phyloP scores from a whole-genome alignment of 1,140 invertebrate genomes.

The Ceratoteleas bidentatus region DNA sequence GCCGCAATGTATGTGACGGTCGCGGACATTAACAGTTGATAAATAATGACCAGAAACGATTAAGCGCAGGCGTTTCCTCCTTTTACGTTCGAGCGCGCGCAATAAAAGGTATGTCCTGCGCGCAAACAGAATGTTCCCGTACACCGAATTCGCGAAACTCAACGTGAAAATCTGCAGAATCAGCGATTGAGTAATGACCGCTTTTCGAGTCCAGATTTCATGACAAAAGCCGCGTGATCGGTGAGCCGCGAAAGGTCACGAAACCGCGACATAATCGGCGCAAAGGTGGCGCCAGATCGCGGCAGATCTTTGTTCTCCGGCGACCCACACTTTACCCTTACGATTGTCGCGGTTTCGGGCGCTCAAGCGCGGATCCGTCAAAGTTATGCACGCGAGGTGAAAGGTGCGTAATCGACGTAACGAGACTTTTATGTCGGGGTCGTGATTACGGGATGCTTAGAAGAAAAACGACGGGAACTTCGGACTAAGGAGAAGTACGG shows the following conservation, averaged over 20 bases:
- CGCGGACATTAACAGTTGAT: constrained; percentile 18
- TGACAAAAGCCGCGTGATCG: constrained; percentile 31
- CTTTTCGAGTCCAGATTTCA: constrained; percentile 36
- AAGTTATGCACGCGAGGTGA: constrained; percentile 52
- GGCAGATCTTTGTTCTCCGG: constrained; percentile 46
- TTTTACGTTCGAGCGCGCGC: too few species aligned
- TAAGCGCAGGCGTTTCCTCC: neutral
- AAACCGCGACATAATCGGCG: neutral
- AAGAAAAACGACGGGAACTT: neutral
- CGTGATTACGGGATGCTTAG: neutral
- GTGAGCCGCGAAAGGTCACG: constrained; percentile 40
- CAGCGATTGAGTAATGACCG: constrained; percentile 28
- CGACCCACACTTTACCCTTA: constrained; percentile 39
- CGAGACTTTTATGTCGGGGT: constrained; percentile 8
- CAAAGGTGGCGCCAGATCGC: constrained; percentile 41
- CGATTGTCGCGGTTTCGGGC: constrained; percentile 16
- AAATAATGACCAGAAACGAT: constrained; percentile 30
- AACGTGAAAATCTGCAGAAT: neutral
- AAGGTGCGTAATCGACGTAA: constrained; percentile 24
- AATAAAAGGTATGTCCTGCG: too few species aligned
- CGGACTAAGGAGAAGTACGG: too few species aligned
- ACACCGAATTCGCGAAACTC: constrained; percentile 18
- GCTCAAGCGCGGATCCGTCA: constrained; percentile 25
- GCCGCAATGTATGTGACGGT: constrained; percentile 31
- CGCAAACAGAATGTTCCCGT: too few species aligned